Base-by-base conservation (phyloP, 1,140 invertebrate species). In the Anthonomus grandis region DNA sequence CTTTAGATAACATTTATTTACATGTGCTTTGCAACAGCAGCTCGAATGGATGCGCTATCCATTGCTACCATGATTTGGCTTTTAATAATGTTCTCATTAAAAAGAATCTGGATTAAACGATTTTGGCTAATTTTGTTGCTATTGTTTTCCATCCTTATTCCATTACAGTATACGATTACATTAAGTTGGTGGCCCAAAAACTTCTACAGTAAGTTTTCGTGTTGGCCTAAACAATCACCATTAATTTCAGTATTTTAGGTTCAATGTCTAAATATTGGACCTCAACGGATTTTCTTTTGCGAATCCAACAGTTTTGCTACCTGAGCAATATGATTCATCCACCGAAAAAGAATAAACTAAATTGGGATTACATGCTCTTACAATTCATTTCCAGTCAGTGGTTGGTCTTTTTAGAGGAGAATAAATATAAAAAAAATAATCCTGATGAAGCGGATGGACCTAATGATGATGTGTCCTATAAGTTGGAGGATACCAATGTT, bases 271-370 rank as follows among this genome's bases (percentile, higher is more conserved):
- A 10, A 36, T 59, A 22, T 23, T 59, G 57, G 57, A 59, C 27
- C 22, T 17, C 23, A 9, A 52, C 36, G 15, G 41, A 59, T 19
- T 50, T 50, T 8, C 41, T 19, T 9, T n/a, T 59, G 4, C 24
- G 49, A 19, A 2, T 53, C 0, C 57, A 59, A 34, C 48, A 59
- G 57, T 59, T 52, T 9, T 39, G 36, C n/a, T 12, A 47, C 25
- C 8, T 50, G 3, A 24, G 38, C 18, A 59, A 59, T 23, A 41
- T 52, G 49, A 50, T 41, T 2, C 24, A 59, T 52, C 57, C 57
- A 8, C 57, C 57, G 10, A 38, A 24, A 25, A 44, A 24, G 12
- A 22, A 46, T 17, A 45, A 38, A 22, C 10, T 59, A 3, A 19
- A 3, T n/a, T 25, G 38, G 10, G 57, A 59, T 42, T 59, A 46